phyloP scores from a whole-genome alignment of 2,888 invertebrate species.

The Eupithecia inturbata region DNA sequence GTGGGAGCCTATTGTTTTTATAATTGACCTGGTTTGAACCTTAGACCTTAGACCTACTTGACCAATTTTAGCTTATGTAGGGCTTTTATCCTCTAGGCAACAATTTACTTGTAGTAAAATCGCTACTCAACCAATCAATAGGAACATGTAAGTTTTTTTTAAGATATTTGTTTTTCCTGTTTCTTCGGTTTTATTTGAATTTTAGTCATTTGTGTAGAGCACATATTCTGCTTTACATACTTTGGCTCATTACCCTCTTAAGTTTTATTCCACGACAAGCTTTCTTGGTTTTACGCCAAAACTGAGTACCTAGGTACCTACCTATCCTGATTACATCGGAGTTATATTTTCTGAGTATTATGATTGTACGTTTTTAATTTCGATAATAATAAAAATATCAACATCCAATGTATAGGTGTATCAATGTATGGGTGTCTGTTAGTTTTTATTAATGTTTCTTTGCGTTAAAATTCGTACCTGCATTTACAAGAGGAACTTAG shows the following conservation, averaged over 20 bases:
- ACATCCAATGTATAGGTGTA: not conserved
- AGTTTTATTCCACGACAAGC: not conserved
- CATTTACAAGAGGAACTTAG: not conserved
- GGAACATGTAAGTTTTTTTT: not conserved
- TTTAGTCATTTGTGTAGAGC: not conserved
- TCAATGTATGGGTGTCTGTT: too few species aligned
- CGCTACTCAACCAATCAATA: not conserved
- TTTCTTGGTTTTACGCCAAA: not conserved
- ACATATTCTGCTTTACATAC: too few species aligned
- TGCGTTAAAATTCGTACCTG: not conserved
- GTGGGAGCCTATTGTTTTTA: conserved; percentile 21
- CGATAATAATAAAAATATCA: not conserved
- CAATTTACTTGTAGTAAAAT: not conserved
- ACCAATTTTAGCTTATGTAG: not conserved
- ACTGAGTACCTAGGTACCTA: too few species aligned
- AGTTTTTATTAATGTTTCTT: not conserved
- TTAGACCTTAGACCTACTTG: not conserved
- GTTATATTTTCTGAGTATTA: not conserved
- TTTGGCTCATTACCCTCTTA: not conserved
- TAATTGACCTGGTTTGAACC: not conserved
- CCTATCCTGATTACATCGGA: too few species aligned
- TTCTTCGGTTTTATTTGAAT: not conserved
- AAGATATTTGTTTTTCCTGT: too few species aligned
- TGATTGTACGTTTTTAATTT: too few species aligned
- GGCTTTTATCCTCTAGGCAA: not conserved